Evolutionary conservation across 2,888 invertebrate genomes (phyloP).

Genomic region (Petrophora chlorosata): DNA sequence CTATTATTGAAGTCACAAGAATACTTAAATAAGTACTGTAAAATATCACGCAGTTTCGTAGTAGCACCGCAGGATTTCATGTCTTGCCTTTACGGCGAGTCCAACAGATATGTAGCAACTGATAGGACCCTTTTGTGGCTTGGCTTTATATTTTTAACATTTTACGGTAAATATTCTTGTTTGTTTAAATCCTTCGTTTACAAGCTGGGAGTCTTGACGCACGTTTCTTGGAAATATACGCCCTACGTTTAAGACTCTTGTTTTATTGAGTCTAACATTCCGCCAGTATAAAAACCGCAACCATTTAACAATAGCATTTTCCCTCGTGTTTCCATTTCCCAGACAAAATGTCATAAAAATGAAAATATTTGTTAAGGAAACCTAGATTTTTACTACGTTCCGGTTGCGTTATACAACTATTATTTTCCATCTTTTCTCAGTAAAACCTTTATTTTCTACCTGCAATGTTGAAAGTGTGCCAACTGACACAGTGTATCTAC

Average conservation of each 20-base stretch:
- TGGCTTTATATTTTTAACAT: constrained; percentile 14
- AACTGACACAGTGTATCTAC: constrained; percentile 1
- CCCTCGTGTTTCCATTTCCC: neutral
- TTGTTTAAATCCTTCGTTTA: constrained; percentile 4
- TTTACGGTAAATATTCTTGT: constrained; percentile 9
- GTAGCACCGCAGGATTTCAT: constrained; percentile 14
- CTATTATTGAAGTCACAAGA: too few relatives aligned
- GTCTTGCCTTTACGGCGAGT: constrained; percentile 17
- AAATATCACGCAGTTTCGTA: neutral
- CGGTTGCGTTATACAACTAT: neutral
- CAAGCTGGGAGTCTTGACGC: neutral
- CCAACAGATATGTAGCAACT: constrained; percentile 15
- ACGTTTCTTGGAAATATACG: neutral
- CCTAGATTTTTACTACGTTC: neutral
- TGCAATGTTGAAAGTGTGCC: constrained; percentile 15
- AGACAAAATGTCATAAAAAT: neutral
- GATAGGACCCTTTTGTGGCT: constrained; percentile 14
- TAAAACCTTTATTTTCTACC: constrained; percentile 4
- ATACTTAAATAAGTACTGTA: too few relatives aligned
- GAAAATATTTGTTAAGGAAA: neutral
- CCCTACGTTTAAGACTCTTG: too few relatives aligned
- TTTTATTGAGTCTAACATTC: too few relatives aligned
- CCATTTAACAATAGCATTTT: neutral
- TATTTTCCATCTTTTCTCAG: neutral
- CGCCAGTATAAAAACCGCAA: neutral